Conservation (phyloP, 2,888 invertebrate species). For the Cerceris ruficornis region DNA sequence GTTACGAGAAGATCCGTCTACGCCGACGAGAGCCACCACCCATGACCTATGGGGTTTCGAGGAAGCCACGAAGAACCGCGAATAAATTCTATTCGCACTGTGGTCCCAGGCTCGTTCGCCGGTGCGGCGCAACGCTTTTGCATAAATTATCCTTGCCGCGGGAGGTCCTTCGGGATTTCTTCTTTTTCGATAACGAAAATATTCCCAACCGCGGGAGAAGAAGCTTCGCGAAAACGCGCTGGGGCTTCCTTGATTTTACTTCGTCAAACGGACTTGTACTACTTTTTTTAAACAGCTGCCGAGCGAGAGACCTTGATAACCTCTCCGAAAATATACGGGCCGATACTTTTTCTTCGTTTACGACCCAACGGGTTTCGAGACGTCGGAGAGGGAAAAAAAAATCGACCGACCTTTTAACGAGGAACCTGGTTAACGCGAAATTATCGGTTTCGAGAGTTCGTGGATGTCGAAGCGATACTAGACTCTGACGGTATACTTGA, state of each 20-base stretch:
- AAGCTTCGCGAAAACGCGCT: slow-evolving; percentile 33
- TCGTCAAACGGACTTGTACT: not conserved
- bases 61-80: slow-evolving; percentile 30
- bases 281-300: not conserved
- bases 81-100: slow-evolving; percentile 52
- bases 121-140: slow-evolving; percentile 34
- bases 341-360: slow-evolving; percentile 21
- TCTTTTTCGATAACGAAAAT: slow-evolving; percentile 49
- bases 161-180: slow-evolving; percentile 44
- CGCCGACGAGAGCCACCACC: slow-evolving; percentile 5
- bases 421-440: too few species aligned
- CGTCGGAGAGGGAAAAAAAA: not conserved
- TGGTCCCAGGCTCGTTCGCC: not conserved
- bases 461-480: too few species aligned
- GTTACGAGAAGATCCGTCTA: slow-evolving; percentile 22
- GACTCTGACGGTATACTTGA: too few species aligned
- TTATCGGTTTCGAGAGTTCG: too few species aligned
- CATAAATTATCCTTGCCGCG: slow-evolving; percentile 58
- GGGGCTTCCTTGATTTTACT: slow-evolving; percentile 32
- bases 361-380: not conserved
- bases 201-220: slow-evolving; percentile 39
- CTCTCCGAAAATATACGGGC: slow-evolving; percentile 25
- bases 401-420: not conserved
- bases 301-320: not conserved
- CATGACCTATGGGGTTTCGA: slow-evolving; percentile 34